Base-by-base conservation (phyloP, 2,797 vertebrate genomes). In the Aeoliscus strigatus region DNA sequence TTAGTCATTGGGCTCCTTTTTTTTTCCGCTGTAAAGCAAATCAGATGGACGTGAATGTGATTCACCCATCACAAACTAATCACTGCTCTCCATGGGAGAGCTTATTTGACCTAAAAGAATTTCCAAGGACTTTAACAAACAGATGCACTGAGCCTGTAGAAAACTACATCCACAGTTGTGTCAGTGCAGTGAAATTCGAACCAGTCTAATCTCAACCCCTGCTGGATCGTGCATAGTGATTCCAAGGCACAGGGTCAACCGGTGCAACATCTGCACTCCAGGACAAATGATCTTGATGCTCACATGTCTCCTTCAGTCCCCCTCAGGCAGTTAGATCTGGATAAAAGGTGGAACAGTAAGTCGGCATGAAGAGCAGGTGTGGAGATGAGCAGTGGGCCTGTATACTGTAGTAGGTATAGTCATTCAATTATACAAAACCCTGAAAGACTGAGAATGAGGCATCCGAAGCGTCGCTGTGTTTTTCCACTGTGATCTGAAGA, bases 201-300 rank as follows among this genome's bases (percentile, higher is more conserved):
- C 45, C 48, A 31, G 14, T 11, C 23, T 30, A 18, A 53, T 63
- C 60, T 61, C 56, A 53, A 65, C n/a, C 64, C 50, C 8, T 41
- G 39, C 51, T 54, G 40, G 34, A 58, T 37, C 28, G 34, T 40
- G n/a, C 11, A 30, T 15, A 16, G 31, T 42, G 32, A 59, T 70
- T 70, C 53, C 36, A 54, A 14, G 2, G 32, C 39, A 32, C 31
- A 59, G 40, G 44, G 59, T 77, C 60, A 50, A 17, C 14, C 23
- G 10, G 45, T 51, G 36, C 60, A 75, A 70, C 73, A 72, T 74
- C 62, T 70, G 73, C 39, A 51, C 51, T 39, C 14, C 33, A 51
- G 39, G 30, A 66, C 28, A 54, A 43, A 53, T 63, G 18, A 65
- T 14, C 14, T 57, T 53, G 38, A 57, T 1, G 8, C 40, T 34